These are phyloP conservation scores for Pteropus rufus DNA, from an alignment of 2,797 vertebrate species.

Conservation along the genomic window DNA sequence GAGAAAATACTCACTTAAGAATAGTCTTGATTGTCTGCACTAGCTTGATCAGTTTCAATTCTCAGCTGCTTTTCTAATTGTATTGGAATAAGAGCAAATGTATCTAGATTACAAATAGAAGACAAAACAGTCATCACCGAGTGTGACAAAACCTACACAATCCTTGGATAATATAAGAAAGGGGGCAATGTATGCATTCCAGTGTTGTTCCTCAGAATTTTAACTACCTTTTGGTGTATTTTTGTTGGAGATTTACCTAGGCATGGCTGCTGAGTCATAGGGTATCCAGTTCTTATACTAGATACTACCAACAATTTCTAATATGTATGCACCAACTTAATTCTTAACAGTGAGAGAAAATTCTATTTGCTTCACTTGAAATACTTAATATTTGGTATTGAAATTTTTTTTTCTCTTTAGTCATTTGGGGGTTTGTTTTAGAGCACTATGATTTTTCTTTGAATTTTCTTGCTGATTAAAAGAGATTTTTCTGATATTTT, in stretches of 20 bases:
- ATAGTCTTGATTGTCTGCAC: neutral
- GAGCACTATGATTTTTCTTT: neutral
- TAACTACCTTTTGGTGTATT: neutral
- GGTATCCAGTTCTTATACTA: neutral
- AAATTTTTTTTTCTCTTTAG: neutral
- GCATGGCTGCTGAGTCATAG: neutral
- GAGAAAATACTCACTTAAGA: neutral
- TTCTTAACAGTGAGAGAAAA: neutral
- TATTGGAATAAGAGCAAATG: neutral
- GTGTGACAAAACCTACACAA: neutral
- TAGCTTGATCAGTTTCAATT: neutral
- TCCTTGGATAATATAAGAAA: neutral
- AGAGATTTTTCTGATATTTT: neutral
- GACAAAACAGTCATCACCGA: neutral
- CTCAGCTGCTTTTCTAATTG: neutral
- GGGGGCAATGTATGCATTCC: fast-evolving
- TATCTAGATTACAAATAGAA: neutral
- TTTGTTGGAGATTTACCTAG: neutral
- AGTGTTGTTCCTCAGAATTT: neutral
- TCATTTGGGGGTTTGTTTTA: neutral
- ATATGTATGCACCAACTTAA: neutral
- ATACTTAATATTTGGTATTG: neutral
- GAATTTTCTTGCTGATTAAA: neutral
- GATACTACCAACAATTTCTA: neutral
- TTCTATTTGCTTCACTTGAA: neutral